Evolutionary conservation across 2,888 invertebrate species (phyloP).

Genomic region (Polylopha cassiicola): DNA sequence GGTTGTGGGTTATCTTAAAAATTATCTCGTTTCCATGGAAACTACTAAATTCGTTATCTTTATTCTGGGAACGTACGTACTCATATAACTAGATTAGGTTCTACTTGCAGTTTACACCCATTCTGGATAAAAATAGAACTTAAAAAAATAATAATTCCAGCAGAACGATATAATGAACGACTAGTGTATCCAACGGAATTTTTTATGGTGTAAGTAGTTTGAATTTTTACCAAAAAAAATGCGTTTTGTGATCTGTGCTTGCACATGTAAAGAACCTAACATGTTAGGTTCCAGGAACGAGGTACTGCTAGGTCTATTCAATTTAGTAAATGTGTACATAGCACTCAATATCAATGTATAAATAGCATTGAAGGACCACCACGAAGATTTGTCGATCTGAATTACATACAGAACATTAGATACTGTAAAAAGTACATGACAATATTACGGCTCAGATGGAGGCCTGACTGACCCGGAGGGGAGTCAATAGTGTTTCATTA

Average conservation of each 20-base stretch:
- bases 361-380: constrained; percentile 52
- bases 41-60: constrained; percentile 53
- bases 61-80: constrained; percentile 47
- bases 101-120: no score
- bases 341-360: constrained; percentile 39
- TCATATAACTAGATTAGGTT: no score
- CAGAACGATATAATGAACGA: no score
- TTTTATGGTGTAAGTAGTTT: no score
- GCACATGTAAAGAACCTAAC: no score
- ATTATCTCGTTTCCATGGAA: constrained; percentile 68
- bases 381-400: constrained; percentile 38
- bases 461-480: constrained; percentile 34
- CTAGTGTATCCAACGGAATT: no score
- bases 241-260: no score
- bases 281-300: no score
- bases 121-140: no score
- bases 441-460: constrained; percentile 33
- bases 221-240: no score
- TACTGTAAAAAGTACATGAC: constrained; percentile 44
- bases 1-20: constrained; percentile 52
- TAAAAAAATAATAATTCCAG: no score
- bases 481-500: constrained; percentile 55
- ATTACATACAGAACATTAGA: constrained; percentile 40
- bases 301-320: no score
- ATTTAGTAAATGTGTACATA: constrained; percentile 42